Evolutionary conservation across 2,797 vertebrate species (phyloP), one percentile per base, ranked within the genome.

Genomic region (Rhinichthys osculus): DNA sequence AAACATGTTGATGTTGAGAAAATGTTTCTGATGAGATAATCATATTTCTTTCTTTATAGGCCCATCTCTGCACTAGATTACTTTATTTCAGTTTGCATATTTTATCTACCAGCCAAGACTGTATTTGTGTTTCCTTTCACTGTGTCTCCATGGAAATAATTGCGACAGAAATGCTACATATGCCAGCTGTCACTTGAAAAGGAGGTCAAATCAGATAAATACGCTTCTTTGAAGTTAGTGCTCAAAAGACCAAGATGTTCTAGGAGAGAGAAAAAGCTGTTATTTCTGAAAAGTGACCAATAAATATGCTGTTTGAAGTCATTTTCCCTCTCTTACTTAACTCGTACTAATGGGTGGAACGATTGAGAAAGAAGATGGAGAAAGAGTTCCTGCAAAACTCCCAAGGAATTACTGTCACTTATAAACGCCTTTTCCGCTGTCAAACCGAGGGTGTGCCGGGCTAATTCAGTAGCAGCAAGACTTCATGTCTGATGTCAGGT

Each of bases 181-280:
- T 87, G 90, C 87, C 89, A 90, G 89, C 90, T 88, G 90, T 86
- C 89, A 84, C 67, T 89, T 84, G 82, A 90, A 90, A 91, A 91
- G 80, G 87, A 88, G 89, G 89, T 89, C 87, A 89, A 87, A 85
- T 82, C 40, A 81, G 88, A 91, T 88, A 88, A 89, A 91, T 89
- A 88, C 70, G 84, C 86, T 74, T 88, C 86, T 89, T 91, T 89
- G 89, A 91, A 90, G 89, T 87, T 85, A 77, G 80, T 69, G 69
- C 89, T 91, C 87, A 90, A 90, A 90, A 90, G 81, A 86, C 83
- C 73, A 54, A 87, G 86, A 89, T 85, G 74, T 77, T 82, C 82
- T 42, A 57, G 42, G 83, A 81, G 50, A 16, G 64, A 35, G 19
- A n/a, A 10, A 70, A 50, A 11, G 9, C 30, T 78, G 77, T 79